phyloP scores from a whole-genome alignment of 2,797 vertebrate species.

The Anas georgica region DNA sequence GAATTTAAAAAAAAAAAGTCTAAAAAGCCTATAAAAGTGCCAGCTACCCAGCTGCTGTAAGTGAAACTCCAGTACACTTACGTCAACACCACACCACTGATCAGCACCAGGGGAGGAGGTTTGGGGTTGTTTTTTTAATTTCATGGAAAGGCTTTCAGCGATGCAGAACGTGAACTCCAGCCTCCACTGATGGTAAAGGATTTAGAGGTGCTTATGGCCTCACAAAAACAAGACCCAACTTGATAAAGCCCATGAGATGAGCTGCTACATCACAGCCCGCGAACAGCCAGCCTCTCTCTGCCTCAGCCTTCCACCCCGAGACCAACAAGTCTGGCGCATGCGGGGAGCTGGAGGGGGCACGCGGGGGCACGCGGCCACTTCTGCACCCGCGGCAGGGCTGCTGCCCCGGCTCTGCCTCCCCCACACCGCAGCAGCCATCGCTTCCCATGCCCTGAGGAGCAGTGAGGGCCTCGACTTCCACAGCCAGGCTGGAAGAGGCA shows the following conservation, averaged over 20 bases:
- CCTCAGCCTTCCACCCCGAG: background rate
- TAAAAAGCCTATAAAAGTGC: background rate
- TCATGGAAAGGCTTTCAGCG: background rate
- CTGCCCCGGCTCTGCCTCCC: background rate
- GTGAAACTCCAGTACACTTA: conserved; percentile 17
- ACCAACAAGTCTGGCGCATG: background rate
- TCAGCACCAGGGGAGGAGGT: background rate
- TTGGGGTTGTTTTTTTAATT: background rate
- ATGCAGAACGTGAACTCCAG: background rate
- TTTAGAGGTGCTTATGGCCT: background rate
- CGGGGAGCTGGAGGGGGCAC: background rate
- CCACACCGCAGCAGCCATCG: background rate
- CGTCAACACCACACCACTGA: background rate
- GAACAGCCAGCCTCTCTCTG: background rate
- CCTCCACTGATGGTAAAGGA: background rate
- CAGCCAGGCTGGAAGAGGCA: background rate
- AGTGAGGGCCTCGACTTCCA: background rate
- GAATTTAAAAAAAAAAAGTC: background rate
- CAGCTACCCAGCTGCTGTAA: conserved; percentile 35
- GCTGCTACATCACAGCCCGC: background rate
- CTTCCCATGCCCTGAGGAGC: background rate
- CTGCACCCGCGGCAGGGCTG: background rate
- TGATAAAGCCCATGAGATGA: background rate
- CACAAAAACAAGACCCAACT: background rate
- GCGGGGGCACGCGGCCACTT: background rate